Percentiles rank a stretch among this genome's conserved stretches.
Evolutionary conservation across 2,797 vertebrate species (phyloP).

Genomic region (Myiothlypis chrysogaster): DNA sequence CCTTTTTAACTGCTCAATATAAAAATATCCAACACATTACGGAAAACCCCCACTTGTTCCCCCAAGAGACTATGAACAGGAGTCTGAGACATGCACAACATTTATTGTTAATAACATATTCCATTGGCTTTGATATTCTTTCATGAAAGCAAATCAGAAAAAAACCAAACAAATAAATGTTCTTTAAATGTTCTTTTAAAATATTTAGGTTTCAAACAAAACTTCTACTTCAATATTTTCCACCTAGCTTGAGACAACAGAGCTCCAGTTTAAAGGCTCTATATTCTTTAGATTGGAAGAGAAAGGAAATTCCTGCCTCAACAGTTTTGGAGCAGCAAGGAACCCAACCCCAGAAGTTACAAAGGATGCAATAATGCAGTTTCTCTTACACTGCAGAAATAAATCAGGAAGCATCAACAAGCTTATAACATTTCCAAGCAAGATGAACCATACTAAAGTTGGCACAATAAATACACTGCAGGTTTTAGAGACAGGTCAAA

Average conservation of each 20-base stretch:
- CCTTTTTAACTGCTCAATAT: background rate
- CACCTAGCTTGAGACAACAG: background rate
- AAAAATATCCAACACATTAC: background rate
- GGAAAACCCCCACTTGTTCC: background rate
- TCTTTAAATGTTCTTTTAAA: background rate
- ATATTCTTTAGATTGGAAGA: background rate
- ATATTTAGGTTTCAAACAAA: background rate
- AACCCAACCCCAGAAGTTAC: background rate
- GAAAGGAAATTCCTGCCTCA: background rate
- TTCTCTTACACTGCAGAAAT: background rate
- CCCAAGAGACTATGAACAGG: background rate
- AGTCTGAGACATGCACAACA: background rate
- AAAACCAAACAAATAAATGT: background rate
- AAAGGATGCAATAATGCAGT: background rate
- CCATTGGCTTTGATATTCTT: background rate
- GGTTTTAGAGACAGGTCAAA: background rate
- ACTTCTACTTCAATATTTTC: background rate
- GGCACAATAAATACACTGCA: background rate
- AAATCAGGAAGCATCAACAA: background rate
- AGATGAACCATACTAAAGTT: background rate
- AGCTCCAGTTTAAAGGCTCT: background rate
- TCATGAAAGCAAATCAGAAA: background rate
- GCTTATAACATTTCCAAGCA: background rate
- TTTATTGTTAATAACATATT: background rate
- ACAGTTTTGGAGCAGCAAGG: background rate